A percentile compares a stretch with the other conserved stretches of the same genome.
These are phyloP conservation scores for Cactoblastis cactorum DNA, from an alignment of 2,888 invertebrate genomes.

Conservation along the genomic window DNA sequence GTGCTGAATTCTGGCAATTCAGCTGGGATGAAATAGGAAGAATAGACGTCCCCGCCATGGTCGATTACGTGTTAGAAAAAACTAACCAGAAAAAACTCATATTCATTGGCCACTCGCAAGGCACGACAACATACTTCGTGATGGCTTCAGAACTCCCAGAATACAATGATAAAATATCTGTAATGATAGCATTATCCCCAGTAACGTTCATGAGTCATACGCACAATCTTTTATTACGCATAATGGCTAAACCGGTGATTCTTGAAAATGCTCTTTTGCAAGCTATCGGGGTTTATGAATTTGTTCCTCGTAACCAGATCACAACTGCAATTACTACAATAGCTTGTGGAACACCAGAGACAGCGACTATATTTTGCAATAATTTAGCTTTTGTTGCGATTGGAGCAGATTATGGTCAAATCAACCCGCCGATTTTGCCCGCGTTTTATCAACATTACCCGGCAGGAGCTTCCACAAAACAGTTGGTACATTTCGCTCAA, in stretches of 20 bases:
- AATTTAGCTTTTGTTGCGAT: neutral
- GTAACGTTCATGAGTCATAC: neutral
- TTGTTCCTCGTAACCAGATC: neutral
- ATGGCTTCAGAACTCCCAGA: too few species aligned
- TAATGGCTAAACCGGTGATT: neutral
- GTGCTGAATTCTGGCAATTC: too few species aligned
- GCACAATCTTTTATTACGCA: neutral
- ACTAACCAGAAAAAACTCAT: neutral
- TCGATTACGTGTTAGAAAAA: slow-evolving; percentile 70
- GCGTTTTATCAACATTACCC: neutral
- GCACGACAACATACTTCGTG: neutral
- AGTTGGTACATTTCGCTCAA: neutral
- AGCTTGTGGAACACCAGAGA: neutral
- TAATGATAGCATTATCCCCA: slow-evolving; percentile 4
- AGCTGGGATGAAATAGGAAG: slow-evolving; percentile 82
- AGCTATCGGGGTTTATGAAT: neutral
- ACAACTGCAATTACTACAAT: neutral
- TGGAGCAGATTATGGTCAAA: slow-evolving; percentile 1
- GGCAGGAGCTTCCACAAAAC: neutral
- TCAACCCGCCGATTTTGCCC: neutral
- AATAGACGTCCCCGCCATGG: slow-evolving; percentile 82
- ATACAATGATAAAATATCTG: slow-evolving; percentile 19
- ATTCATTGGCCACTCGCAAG: slow-evolving; percentile 3
- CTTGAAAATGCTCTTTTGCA: neutral
- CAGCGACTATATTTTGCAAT: neutral